Conservation (phyloP, 2,113 vertebrate species). For the Carollia perspicillata region DNA sequence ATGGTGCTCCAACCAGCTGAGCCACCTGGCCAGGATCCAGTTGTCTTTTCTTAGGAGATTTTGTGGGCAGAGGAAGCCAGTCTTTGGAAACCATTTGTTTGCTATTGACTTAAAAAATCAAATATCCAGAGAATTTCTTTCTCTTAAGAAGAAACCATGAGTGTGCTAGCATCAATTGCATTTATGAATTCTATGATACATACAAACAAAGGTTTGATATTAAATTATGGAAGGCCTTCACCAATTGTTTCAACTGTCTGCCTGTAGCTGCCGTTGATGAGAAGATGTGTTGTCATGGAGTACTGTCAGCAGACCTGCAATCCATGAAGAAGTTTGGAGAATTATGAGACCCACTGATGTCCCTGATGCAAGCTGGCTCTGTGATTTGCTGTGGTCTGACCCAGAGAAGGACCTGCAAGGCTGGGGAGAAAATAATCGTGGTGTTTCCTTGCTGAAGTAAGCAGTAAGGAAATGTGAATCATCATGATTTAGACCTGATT, state of each 20-base stretch:
- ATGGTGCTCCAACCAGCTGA: no score
- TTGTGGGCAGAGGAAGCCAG: slow-evolving; percentile 97
- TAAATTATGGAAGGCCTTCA: slow-evolving; percentile 98
- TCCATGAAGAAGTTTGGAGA: slow-evolving; percentile 95
- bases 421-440: slow-evolving; percentile 98
- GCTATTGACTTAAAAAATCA: slow-evolving; percentile 96
- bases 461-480: slow-evolving; percentile 98
- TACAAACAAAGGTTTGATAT: slow-evolving; percentile 98
- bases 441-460: slow-evolving; percentile 98
- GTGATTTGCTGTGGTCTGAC: slow-evolving; percentile 98
- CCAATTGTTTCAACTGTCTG: slow-evolving; percentile 98
- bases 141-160: slow-evolving; percentile 97
- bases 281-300: slow-evolving; percentile 99
- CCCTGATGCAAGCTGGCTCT: slow-evolving; percentile 95
- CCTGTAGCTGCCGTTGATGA: slow-evolving; percentile 98
- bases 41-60: slow-evolving; percentile 98
- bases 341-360: slow-evolving; percentile 97
- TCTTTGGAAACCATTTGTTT: slow-evolving; percentile 98
- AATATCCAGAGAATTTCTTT: slow-evolving; percentile 98
- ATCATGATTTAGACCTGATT: slow-evolving; percentile 98
- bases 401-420: slow-evolving; percentile 98
- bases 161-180: slow-evolving; percentile 97
- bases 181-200: slow-evolving; percentile 95
- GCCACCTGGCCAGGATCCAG: slow-evolving; percentile 77
- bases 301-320: slow-evolving; percentile 93